Base-by-base conservation (phyloP, 2,113 vertebrate species). In the Notarius lentiginosus region DNA sequence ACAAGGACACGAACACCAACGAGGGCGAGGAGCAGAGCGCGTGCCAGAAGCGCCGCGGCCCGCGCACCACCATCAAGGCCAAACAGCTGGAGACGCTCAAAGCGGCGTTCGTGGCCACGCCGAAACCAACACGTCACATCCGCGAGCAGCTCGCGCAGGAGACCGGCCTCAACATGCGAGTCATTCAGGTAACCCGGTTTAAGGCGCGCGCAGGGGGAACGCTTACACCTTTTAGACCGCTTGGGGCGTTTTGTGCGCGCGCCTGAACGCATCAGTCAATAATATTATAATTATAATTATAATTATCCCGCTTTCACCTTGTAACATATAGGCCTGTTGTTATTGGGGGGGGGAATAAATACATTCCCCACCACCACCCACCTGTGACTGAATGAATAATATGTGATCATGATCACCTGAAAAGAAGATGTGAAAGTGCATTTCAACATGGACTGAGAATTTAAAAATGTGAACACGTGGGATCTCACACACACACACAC, bases 21-120 rank as follows among this genome's bases (percentile, higher is more conserved):
- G 98, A 99, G 93, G 98, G 98, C 61, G 98, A 99, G 93, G 98
- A 99, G 92, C 97, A 98, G 94, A 99, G 97, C 92, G 96, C 97
- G 3, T 97, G 97, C 70, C 94, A 97, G 76, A 99, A 99, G 83
- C 80, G 98, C 86, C 94, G 97, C 85, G 97, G 98, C 2, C 98
- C 98, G 20, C 96, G 98, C 85, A 99, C 98, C 93, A 99, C 98
- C 91, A 99, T 99, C 93, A 99, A 99, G 91, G 98, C 98, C 94
- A 99, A 99, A 90, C 98, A 99, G 93, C 95, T 99, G 94, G 98
- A 99, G 91, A 99, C 98, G 47, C 95, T 99, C 88, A 99, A 98
- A 94, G 98, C 98, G 0, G 98, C 98, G 88, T 99, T 99, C 53
- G 97, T 98, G 0, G 98, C 98, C 83, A 99, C 98, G 84, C 98